Base-by-base conservation (phyloP, 2,888 invertebrate species). In the Tetragonula carbonaria region DNA sequence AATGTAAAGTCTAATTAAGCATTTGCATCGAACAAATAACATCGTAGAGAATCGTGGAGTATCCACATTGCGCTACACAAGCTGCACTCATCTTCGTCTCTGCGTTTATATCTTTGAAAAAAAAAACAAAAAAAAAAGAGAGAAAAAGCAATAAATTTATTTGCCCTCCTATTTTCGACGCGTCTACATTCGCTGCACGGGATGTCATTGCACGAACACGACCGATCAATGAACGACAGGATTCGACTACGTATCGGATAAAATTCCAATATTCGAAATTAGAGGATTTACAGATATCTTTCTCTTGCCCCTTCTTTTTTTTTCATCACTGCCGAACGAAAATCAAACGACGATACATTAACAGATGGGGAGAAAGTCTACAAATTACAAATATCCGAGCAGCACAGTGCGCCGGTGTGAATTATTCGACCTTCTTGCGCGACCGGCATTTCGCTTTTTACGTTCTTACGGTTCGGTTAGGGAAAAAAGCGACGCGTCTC, bases 61-160 rank as follows among this genome's bases (percentile, higher is more conserved):
- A 38, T 38, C 8, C 4, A 4, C 38, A 38, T 5, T 28, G 28
- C 28, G 28, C 28, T 28, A 28, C 28, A 28, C 28, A 28, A 38
- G 38, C 38, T 38, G 38, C 8, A 38, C 38, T 38, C 38, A 6
- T 62, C 51, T 67, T 77, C 13, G 50, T 51, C 51, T 38, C 51
- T 51, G 14, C 51, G 14, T 51, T 38, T 38, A 8, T 38, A 38
- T 45, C 6, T 53, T 21, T 21, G 5, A 53, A 53, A 53, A 18
- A 18, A 51, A 16, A 51, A 51, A 51, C 4, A 51, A 53, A 53
- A 18, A 53, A 18, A 5, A 18, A 18, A 1, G 2, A 8, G 16
- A 8, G 23, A 21, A 50, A 53, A 67, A 71, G 59, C 55, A 68
- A 45, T 53, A 6, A 79, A 86, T 81, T 78, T 70, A 74, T 79